Conservation (phyloP, 2,797 vertebrate species). For the Cryptoblepharus egeriae region DNA sequence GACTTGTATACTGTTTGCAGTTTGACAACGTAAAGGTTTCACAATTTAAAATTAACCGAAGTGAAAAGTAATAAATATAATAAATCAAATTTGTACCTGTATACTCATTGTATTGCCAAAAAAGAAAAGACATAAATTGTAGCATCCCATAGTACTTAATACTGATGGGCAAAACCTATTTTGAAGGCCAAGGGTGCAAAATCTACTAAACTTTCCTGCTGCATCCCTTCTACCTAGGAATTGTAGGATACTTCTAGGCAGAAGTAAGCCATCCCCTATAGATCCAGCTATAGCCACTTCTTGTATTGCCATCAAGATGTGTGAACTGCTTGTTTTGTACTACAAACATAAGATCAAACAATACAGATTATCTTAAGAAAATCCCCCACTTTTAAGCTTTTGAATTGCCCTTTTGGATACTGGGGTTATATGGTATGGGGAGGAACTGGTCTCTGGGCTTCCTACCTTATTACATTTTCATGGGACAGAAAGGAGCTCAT, state of each 20-base stretch:
- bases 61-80: conserved; percentile 85
- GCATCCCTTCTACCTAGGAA: neutral
- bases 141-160: conserved; percentile 79
- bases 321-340: neutral
- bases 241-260: neutral
- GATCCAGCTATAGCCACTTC: neutral
- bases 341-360: neutral
- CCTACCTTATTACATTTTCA: neutral
- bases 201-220: neutral
- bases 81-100: conserved; percentile 79
- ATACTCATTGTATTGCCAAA: conserved; percentile 76
- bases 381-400: neutral
- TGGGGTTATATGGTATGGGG: conserved; percentile 20
- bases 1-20: conserved; percentile 76
- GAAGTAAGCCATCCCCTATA: neutral
- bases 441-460: neutral
- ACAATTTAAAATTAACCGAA: conserved; percentile 82
- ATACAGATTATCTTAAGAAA: neutral
- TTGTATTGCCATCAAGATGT: neutral
- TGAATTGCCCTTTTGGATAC: neutral
- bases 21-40: conserved; percentile 75
- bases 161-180: conserved; percentile 76
- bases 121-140: conserved; percentile 71
- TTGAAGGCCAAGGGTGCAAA: conserved; percentile 67
- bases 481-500: conserved; percentile 4